These are phyloP conservation scores for Agriopis marginaria DNA, from an alignment of 2,888 invertebrate genomes.

Conservation along the genomic window DNA sequence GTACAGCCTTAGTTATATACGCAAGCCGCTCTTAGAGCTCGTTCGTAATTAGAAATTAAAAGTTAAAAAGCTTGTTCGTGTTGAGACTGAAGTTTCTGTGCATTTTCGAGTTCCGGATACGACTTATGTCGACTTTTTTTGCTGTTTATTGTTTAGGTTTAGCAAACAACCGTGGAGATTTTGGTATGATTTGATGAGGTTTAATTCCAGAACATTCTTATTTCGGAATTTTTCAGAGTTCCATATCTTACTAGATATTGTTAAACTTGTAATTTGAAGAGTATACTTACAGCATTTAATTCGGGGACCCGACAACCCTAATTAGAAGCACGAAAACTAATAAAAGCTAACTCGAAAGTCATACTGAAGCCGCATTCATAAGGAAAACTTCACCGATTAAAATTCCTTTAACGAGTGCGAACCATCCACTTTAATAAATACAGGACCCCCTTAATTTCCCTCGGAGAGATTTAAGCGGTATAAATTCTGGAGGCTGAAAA, in stretches of 20 bases:
- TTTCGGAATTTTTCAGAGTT: neutral
- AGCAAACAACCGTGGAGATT: neutral
- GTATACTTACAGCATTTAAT: slow-evolving; percentile 71
- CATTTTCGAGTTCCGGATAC: slow-evolving; percentile 2
- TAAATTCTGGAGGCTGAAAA: slow-evolving; percentile 84
- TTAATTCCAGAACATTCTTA: neutral
- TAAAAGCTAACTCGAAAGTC: slow-evolving; percentile 83
- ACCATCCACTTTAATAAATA: slow-evolving; percentile 84
- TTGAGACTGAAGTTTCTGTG: slow-evolving; percentile 18
- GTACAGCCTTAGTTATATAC: slow-evolving; percentile 56
- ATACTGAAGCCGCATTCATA: slow-evolving; percentile 80
- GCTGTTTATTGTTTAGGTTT: neutral
- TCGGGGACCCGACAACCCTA: slow-evolving; percentile 75
- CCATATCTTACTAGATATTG: slow-evolving; percentile 19
- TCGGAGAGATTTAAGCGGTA: slow-evolving; percentile 82
- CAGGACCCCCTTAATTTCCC: slow-evolving; percentile 81
- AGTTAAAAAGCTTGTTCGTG: slow-evolving; percentile 62
- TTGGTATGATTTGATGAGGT: neutral
- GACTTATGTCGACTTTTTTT: neutral
- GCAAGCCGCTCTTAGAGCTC: slow-evolving; percentile 51
- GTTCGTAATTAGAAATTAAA: slow-evolving; percentile 65
- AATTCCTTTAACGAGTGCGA: slow-evolving; percentile 84
- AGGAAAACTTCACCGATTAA: slow-evolving; percentile 82
- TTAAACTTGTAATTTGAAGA: slow-evolving; percentile 53
- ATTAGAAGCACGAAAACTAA: slow-evolving; percentile 78